These are phyloP conservation scores for Sebastes oblongus DNA, from an alignment of 2,797 vertebrate genomes.

Conservation along the genomic window DNA sequence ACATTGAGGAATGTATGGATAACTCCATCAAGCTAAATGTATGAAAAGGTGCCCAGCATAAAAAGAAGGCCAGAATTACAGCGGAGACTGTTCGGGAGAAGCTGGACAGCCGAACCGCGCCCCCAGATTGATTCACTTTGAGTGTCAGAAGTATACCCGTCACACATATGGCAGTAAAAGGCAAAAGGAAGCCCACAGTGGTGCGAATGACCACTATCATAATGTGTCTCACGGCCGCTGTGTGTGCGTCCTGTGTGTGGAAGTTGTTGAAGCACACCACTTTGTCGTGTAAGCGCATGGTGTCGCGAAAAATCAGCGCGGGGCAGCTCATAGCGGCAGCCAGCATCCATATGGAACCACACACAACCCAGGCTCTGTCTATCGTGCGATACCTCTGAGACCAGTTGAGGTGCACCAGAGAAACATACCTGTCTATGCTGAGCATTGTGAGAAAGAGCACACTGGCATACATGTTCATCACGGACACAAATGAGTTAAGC, in stretches of 20 bases:
- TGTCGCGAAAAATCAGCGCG: conserved; percentile 89
- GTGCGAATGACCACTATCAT: conserved; percentile 86
- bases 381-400: conserved; percentile 79
- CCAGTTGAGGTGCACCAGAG: conserved; percentile 84
- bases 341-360: conserved; percentile 83
- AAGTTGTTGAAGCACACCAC: conserved; percentile 94
- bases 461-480: conserved; percentile 96
- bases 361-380: conserved; percentile 75
- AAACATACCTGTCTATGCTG: conserved; percentile 91
- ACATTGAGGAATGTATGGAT: conserved; percentile 79
- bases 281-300: conserved; percentile 73
- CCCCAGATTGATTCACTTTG: conserved; percentile 79
- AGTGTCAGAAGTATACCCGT: conserved; percentile 87
- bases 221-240: conserved; percentile 82
- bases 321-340: conserved; percentile 86
- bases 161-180: conserved; percentile 88
- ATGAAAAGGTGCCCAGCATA: conserved; percentile 95
- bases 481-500: conserved; percentile 90
- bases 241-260: conserved; percentile 73
- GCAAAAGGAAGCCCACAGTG: conserved; percentile 89
- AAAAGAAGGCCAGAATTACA: conserved; percentile 90
- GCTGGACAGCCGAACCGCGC: conserved; percentile 81
- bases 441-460: conserved; percentile 93
- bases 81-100: conserved; percentile 90
- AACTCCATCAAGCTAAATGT: conserved; percentile 93